A percentile compares a stretch with the other conserved stretches of the same genome.
Conservation (phyloP, 2,797 vertebrate species). For the Silurus lanzhouensis region DNA sequence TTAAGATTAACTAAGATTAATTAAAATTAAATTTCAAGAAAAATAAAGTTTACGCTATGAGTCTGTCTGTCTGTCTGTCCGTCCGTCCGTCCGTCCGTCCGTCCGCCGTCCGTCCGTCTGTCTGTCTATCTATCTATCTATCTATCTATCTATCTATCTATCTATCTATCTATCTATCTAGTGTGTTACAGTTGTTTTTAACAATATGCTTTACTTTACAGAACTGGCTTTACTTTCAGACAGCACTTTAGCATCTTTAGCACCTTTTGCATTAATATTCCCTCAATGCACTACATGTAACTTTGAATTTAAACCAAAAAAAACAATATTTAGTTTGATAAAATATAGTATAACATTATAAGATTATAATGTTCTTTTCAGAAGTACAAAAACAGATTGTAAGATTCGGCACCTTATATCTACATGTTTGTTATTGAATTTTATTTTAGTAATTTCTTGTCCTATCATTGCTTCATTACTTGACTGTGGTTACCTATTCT, state of each 20-base stretch:
- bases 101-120: too few species aligned
- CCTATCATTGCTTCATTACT: neutral
- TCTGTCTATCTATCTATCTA: too few species aligned
- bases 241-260: neutral
- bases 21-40: too few species aligned
- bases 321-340: neutral
- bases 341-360: neutral
- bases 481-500: neutral
- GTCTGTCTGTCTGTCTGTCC: too few species aligned
- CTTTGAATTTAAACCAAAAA: neutral
- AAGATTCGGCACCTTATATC: neutral
- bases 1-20: too few species aligned
- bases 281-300: neutral
- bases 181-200: neutral
- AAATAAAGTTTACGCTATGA: too few species aligned
- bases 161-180: neutral
- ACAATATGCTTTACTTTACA: neutral
- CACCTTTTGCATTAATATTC: neutral
- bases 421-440: neutral
- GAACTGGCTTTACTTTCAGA: neutral
- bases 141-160: too few species aligned
- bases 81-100: too few species aligned
- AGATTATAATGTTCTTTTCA: neutral
- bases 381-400: neutral
- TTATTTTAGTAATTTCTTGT: neutral